Evolutionary conservation across 53 echinoderm and acorn worm species (phyloP).

Genomic region (Apostichopus leukothele): DNA sequence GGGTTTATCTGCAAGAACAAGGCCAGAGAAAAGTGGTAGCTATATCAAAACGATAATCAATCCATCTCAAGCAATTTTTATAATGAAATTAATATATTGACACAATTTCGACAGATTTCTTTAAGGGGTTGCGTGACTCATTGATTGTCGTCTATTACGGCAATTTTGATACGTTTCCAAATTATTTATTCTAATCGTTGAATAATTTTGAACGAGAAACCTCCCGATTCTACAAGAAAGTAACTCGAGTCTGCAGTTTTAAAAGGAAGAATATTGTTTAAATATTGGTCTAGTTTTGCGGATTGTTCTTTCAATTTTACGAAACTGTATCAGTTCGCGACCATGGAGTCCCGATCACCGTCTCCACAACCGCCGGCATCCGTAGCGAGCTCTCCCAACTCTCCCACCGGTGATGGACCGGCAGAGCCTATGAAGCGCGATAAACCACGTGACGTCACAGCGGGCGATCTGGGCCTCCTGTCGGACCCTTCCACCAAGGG

Average conservation of each 20-base stretch:
- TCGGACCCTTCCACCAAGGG: constrained; percentile 1
- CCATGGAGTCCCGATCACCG: not conserved
- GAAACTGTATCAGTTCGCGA: not conserved
- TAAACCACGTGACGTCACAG: not conserved
- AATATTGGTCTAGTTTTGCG: not conserved
- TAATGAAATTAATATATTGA: constrained; percentile 4
- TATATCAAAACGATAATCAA: not conserved
- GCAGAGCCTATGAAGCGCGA: not conserved
- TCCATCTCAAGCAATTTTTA: not conserved
- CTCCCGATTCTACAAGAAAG: not conserved
- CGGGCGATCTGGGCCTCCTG: constrained; percentile 20
- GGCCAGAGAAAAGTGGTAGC: not conserved
- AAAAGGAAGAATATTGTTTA: not conserved
- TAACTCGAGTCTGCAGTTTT: not conserved
- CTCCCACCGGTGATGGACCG: not conserved
- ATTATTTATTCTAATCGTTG: not conserved
- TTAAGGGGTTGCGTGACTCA: not conserved
- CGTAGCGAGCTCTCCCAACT: not conserved
- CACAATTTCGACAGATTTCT: not conserved
- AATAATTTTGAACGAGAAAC: not conserved
- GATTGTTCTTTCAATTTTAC: not conserved
- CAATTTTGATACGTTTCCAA: no score
- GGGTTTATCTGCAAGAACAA: not conserved
- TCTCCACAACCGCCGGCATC: not conserved
- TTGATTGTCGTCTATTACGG: no score